Evolutionary conservation across 2,888 invertebrate species (phyloP), one percentile per base, ranked within the genome.

Genomic region (Drosophila mimetica): DNA sequence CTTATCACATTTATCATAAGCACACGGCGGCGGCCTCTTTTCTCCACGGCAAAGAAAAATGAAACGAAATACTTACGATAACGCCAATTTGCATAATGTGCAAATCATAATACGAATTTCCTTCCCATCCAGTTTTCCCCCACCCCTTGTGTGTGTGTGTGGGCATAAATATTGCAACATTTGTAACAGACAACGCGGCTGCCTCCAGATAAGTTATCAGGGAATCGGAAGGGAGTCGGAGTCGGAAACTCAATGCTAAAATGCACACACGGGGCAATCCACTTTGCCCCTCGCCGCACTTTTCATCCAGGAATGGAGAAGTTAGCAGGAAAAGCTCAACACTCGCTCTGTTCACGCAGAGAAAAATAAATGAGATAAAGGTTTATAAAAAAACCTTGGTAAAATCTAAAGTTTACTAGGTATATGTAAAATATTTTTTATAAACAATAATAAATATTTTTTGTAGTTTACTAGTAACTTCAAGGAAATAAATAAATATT

Each of bases 81-180:
- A 79, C 46, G 75, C 80, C 77, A 88, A 84, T 84, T 84, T 84
- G 83, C 83, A 84, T 84, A 84, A 84, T 84, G 88, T 88, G 83
- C 86, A 88, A 84, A 84, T 84, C 80, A 84, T 84, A 84, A 84
- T 80, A 80, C 86, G 81, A 77, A 71, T 75, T 86, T 79, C 83
- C 86, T 25, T 32, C 41, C 47, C 39, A 18, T 46, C 28, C 16
- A 16, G 28, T 14, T 28, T 28, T 9, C 39, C 28, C 47, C n/a
- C 25, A 1, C 1, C 20, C 22, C 44, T n/a, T 6, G 30, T 53
- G 46, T 71, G 50, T 71, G 46, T 71, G 54, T 71, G 64, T 75
- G 85, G 69, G 80, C 88, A 86, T 84, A 84, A 84, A 84, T 84
- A 84, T 84, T 79, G 83, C 83, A 84, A 79, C 83, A 84, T 86